These are phyloP conservation scores for Drosophila pseudoananassae DNA, from an alignment of 1,140 invertebrate species.

Conservation along the genomic window DNA sequence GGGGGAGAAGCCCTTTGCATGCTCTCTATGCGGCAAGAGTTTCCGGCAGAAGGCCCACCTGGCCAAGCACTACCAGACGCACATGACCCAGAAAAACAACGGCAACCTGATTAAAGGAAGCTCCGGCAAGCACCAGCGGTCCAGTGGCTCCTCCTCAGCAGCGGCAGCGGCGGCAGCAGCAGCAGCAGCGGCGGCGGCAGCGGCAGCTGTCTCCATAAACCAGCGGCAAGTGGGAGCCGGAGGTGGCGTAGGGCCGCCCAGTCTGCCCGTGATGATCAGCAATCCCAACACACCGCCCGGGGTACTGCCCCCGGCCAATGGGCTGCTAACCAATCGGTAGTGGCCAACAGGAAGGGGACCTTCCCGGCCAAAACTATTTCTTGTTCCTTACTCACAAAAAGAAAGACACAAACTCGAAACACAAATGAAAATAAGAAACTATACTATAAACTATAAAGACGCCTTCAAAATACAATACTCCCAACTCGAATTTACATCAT, in stretches of 20 bases:
- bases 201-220: slow-evolving; percentile 27
- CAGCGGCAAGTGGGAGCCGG: slow-evolving; percentile 47
- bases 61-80: slow-evolving; percentile 98
- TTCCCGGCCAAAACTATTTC: slow-evolving; percentile 65
- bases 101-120: slow-evolving; percentile 76
- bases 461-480: slow-evolving; percentile 50
- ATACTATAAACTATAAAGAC: slow-evolving; percentile 29
- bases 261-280: slow-evolving; percentile 60
- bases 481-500: slow-evolving; percentile 64
- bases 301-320: slow-evolving; percentile 76
- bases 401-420: slow-evolving; percentile 36
- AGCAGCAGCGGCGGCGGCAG: slow-evolving; percentile 17
- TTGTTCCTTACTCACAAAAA: slow-evolving; percentile 76
- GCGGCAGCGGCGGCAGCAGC: slow-evolving; percentile 6
- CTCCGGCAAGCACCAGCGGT: slow-evolving; percentile 66
- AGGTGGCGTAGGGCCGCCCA: slow-evolving; percentile 20
- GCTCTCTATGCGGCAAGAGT: slow-evolving; percentile 94
- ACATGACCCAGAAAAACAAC: slow-evolving; percentile 91
- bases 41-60: slow-evolving; percentile 98
- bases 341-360: slow-evolving; percentile 15
- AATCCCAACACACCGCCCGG: slow-evolving; percentile 64
- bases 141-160: slow-evolving; percentile 8
- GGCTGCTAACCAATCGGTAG: slow-evolving; percentile 78
- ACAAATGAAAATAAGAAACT: slow-evolving; percentile 26
- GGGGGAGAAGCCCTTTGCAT: slow-evolving; percentile 94